phyloP scores from a whole-genome alignment of 1,140 invertebrate species.

The Magallana angulata region DNA sequence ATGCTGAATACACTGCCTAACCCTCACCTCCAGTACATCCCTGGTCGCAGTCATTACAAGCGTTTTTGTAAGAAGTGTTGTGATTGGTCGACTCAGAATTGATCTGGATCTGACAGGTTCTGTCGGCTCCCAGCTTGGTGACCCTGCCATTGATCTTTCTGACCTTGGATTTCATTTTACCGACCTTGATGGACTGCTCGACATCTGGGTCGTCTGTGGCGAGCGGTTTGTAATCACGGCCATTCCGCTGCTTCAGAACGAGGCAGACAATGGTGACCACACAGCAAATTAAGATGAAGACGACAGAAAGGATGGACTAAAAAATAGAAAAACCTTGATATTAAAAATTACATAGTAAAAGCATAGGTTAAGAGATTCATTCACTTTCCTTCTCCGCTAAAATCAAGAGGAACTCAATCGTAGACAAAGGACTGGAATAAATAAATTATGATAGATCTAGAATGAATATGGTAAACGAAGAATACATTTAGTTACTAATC shows the following conservation, averaged over 20 bases:
- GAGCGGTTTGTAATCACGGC: neutral
- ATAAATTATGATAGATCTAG: no score
- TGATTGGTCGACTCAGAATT: neutral
- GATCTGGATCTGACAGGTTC: neutral
- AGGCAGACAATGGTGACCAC: constrained; percentile 85
- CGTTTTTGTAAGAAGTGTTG: neutral
- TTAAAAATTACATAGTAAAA: no score
- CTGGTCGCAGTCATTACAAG: constrained; percentile 16
- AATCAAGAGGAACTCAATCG: no score
- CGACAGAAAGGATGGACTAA: constrained; percentile 67
- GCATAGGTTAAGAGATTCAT: no score
- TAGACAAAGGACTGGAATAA: no score
- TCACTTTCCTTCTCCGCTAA: no score
- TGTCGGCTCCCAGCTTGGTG: neutral
- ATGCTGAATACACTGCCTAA: no score
- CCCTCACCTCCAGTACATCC: neutral
- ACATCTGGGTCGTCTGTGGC: neutral
- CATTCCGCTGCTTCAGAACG: constrained; percentile 87
- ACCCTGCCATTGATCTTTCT: constrained; percentile 4
- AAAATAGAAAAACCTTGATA: constrained; percentile 70
- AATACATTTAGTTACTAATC: no score
- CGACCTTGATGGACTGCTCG: constrained; percentile 11
- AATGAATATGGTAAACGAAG: no score
- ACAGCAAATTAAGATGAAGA: constrained; percentile 63
- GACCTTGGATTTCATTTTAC: constrained; percentile 13